These are phyloP conservation scores for Ancistrus triradiatus DNA, from an alignment of 2,113 vertebrate species.

Conservation along the genomic window DNA sequence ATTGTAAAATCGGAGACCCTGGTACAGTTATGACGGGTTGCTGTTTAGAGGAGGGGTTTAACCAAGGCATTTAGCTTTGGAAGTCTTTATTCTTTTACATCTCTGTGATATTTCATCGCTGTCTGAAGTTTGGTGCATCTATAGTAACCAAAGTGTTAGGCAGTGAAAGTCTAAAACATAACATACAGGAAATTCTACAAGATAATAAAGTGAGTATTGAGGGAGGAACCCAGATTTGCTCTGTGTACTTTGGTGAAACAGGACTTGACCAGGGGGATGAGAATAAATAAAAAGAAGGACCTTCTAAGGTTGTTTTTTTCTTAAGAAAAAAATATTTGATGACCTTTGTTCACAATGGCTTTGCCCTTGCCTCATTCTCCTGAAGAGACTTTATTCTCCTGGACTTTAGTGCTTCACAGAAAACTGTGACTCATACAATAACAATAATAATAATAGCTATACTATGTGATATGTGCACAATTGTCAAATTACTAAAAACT, in stretches of 20 bases:
- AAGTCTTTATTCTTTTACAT: too few relatives aligned
- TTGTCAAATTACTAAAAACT: too few relatives aligned
- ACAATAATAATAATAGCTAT: not conserved
- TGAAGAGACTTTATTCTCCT: constrained; percentile 10
- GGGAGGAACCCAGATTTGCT: constrained; percentile 13
- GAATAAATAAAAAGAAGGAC: constrained; percentile 28
- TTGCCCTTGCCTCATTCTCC: constrained; percentile 16
- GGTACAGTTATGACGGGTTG: too few relatives aligned
- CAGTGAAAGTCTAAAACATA: not conserved
- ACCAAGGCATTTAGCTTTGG: too few relatives aligned
- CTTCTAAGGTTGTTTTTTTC: constrained; percentile 16
- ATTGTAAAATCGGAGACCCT: too few relatives aligned
- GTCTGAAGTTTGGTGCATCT: not conserved
- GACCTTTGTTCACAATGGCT: constrained; percentile 21
- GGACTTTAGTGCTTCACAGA: too few relatives aligned
- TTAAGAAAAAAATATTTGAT: constrained; percentile 17
- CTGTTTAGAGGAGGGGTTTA: too few relatives aligned
- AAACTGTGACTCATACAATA: not conserved
- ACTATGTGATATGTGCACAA: too few relatives aligned
- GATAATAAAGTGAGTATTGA: not conserved
- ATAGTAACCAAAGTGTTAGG: not conserved
- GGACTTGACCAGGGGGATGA: constrained; percentile 5
- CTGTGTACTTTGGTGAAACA: constrained; percentile 28
- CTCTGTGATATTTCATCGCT: not conserved
- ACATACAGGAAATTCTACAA: constrained; percentile 22